Evolutionary conservation across 2,888 invertebrate species (phyloP).

Genomic region (Plagiodera versicolora): DNA sequence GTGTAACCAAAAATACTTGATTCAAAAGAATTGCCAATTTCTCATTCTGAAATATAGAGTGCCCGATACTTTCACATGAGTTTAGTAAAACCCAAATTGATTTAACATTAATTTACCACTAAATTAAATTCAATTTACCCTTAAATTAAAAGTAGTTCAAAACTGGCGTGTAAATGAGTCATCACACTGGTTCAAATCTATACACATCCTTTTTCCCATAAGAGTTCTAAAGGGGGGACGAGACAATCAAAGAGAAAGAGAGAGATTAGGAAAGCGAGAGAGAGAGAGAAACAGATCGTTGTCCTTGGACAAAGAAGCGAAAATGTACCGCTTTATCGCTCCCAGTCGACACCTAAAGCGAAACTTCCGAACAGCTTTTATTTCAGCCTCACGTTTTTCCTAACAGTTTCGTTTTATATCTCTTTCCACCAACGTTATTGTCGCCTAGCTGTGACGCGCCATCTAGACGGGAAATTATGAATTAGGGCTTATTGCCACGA

Average conservation of each 20-base stretch:
- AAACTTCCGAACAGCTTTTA: constrained; percentile 11
- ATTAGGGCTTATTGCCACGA: background rate
- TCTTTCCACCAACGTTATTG: constrained; percentile 3
- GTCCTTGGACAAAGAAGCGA: constrained; percentile 3
- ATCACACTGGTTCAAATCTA: background rate
- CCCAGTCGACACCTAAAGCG: constrained; percentile 9
- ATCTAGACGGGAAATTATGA: background rate
- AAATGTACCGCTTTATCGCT: constrained; percentile 9
- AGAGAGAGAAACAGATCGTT: background rate
- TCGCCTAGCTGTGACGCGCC: background rate
- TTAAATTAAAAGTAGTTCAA: too few relatives aligned
- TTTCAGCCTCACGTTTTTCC: constrained; percentile 5
- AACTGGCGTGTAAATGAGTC: background rate
- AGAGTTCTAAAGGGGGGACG: background rate
- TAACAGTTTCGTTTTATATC: constrained; percentile 8
- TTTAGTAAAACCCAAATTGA: too few relatives aligned
- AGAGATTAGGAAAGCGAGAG: background rate
- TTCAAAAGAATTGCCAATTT: too few relatives aligned
- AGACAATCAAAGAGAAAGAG: background rate
- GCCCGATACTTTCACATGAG: too few relatives aligned
- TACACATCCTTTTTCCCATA: background rate
- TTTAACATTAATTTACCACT: too few relatives aligned
- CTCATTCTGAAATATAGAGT: too few relatives aligned
- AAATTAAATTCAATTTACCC: too few relatives aligned
- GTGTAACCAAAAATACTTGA: too few relatives aligned